These are phyloP conservation scores for Phrynosoma platyrhinos DNA, from an alignment of 2,113 vertebrate genomes.

Conservation along the genomic window DNA sequence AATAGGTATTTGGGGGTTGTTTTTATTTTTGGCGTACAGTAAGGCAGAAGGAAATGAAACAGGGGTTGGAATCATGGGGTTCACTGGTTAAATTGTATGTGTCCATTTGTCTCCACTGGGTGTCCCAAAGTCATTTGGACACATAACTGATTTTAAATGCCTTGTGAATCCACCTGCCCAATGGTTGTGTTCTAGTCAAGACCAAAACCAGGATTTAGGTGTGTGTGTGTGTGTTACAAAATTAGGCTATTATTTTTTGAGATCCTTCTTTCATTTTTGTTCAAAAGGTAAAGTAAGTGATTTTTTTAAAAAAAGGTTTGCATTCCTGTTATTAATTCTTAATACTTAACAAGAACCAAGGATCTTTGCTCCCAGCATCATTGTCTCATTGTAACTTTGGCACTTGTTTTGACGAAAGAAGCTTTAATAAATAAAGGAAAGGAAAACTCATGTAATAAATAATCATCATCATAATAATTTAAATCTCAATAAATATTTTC, in stretches of 20 bases:
- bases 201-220: background rate
- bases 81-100: too few species aligned
- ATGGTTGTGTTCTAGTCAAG: too few species aligned
- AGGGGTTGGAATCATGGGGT: too few species aligned
- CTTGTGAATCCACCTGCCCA: too few species aligned
- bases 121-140: too few species aligned
- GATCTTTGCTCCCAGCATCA: conserved; percentile 77
- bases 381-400: conserved; percentile 84
- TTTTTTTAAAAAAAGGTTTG: conserved; percentile 67
- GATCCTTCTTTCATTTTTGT: conserved; percentile 55
- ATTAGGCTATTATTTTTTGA: conserved; percentile 38
- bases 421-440: conserved; percentile 87
- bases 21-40: too few species aligned
- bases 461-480: conserved; percentile 99
- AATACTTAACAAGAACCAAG: conserved; percentile 69
- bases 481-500: conserved; percentile 98
- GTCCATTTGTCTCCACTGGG: too few species aligned
- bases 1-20: too few species aligned
- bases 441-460: conserved; percentile 95
- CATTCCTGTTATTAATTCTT: conserved; percentile 31
- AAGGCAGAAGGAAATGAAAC: too few species aligned
- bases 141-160: too few species aligned
- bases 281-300: conserved; percentile 86
- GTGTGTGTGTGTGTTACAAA: conserved; percentile 27
- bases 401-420: conserved; percentile 86